Evolutionary conservation across 2,113 vertebrate genomes (phyloP), one percentile per base, ranked within the genome.

Genomic region (Panurus biarmicus): DNA sequence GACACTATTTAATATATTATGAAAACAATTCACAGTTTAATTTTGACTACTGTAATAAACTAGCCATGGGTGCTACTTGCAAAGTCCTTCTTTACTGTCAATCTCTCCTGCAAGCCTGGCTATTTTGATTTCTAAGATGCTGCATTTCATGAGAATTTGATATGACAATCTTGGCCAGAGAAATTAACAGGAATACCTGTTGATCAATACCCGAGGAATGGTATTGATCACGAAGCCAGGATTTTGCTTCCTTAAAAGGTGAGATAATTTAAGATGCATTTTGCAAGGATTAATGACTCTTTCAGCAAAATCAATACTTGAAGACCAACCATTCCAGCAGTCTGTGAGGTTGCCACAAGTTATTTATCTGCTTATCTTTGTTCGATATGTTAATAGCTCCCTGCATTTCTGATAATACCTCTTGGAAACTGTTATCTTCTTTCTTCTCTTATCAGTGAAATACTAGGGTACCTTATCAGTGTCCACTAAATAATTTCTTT

Each of bases 341-440:
- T 40, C 66, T 76, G 23, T 3, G 13, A 85, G 67, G 26, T 45
- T 85, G 21, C 21, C 54, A 57, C 31, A 54, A 79, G 65, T 58
- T 93, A 87, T 91, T 92, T 91, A 79, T 79, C 61, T 87, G 53
- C 14, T 89, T 82, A 61, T 75, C 42, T 85, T 87, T 85, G 45
- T 29, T 82, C 62, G 57, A 38, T 82, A 85, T 58, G 33, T 54
- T 90, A 93, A 90, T 33, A 47, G 35, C 35, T 65, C 70, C 21
- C n/a, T 70, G 14, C 45, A 50, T 90, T 89, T 93, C 54, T 82
- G 81, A 72, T 45, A 76, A 79, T 76, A 29, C 12, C 12, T 76
- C 28, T 79, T 54, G 28, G 24, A 79, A 65, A 44, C 80, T 54
- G 11, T 54, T 87, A 45, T 76, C n/a, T 87, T 14, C 26, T 64